Conservation (phyloP, 2,113 vertebrate species). For the Ptyas mucosa region DNA sequence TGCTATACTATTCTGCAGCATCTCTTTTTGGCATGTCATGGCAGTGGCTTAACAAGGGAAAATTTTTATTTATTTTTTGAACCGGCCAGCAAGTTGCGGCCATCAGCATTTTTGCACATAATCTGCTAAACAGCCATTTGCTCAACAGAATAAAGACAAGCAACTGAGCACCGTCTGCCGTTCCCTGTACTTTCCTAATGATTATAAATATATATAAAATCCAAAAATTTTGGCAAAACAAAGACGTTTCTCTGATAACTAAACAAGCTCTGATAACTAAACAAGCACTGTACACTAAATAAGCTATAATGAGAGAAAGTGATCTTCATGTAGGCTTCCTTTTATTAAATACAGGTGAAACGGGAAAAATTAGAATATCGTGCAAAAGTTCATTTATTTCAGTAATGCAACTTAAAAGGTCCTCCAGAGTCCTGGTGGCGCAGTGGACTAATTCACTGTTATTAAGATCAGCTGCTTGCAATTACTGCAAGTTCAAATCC, state of each 20-base stretch:
- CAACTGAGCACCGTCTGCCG: neutral
- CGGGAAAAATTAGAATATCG: too few species aligned
- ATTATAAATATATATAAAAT: conserved; percentile 20
- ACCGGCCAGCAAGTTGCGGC: conserved; percentile 10
- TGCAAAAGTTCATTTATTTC: too few species aligned
- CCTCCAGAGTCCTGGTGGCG: too few species aligned
- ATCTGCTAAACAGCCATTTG: neutral
- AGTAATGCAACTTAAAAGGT: too few species aligned
- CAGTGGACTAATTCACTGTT: too few species aligned
- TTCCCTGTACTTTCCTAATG: conserved; percentile 31
- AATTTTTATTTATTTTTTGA: neutral
- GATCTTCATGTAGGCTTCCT: conserved; percentile 47
- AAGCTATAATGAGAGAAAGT: conserved; percentile 51
- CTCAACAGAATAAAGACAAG: conserved; percentile 12
- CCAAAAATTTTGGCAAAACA: neutral
- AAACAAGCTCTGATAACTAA: conserved; percentile 42
- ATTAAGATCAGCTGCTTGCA: too few species aligned
- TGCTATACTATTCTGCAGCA: neutral
- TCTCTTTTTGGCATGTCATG: neutral
- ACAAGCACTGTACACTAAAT: neutral
- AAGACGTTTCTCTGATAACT: conserved; percentile 4
- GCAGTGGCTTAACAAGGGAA: conserved; percentile 1
- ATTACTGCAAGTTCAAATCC: too few species aligned
- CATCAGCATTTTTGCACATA: conserved; percentile 7
- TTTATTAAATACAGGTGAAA: too few species aligned